phyloP scores from a whole-genome alignment of 2,888 invertebrate species.

The Esperia sulphurella region DNA sequence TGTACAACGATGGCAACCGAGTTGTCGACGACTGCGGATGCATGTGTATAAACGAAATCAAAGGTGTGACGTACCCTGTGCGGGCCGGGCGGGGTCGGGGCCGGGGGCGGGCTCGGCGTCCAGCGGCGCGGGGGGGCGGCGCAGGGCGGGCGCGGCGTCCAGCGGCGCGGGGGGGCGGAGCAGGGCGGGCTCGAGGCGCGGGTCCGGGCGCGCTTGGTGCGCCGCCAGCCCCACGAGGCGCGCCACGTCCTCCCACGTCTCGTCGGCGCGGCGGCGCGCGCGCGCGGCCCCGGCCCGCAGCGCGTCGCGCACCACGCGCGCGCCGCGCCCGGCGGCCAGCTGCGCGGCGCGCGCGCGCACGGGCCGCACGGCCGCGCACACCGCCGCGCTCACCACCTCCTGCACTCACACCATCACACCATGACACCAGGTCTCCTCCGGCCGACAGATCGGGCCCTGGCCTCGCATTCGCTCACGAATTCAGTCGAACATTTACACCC shows the following conservation, averaged over 20 bases:
- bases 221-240: slow-evolving; percentile 77
- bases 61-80: not conserved
- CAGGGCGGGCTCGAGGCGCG: slow-evolving; percentile 4
- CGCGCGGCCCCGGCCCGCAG: slow-evolving; percentile 81
- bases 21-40: not conserved
- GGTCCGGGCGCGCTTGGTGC: slow-evolving; percentile 13
- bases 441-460: too few relatives aligned
- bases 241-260: slow-evolving; percentile 82
- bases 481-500: too few relatives aligned
- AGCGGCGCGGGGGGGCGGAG: slow-evolving; percentile 34
- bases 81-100: slow-evolving; percentile 7
- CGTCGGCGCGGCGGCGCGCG: slow-evolving; percentile 81
- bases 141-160: slow-evolving; percentile 72
- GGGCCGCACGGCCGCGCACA: slow-evolving; percentile 28
- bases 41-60: not conserved
- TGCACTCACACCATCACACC: not conserved
- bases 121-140: not conserved
- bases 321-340: slow-evolving; percentile 63
- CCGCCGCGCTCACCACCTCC: slow-evolving; percentile 41
- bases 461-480: too few relatives aligned
- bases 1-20: too few relatives aligned
- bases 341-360: slow-evolving; percentile 63
- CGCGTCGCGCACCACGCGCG: slow-evolving; percentile 76
- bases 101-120: slow-evolving; percentile 62
- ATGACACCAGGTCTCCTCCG: too few relatives aligned